Percentiles rank a stretch among this genome's conserved stretches.
Conservation (phyloP, 2,113 vertebrate species). For the Myodes glareolus region DNA sequence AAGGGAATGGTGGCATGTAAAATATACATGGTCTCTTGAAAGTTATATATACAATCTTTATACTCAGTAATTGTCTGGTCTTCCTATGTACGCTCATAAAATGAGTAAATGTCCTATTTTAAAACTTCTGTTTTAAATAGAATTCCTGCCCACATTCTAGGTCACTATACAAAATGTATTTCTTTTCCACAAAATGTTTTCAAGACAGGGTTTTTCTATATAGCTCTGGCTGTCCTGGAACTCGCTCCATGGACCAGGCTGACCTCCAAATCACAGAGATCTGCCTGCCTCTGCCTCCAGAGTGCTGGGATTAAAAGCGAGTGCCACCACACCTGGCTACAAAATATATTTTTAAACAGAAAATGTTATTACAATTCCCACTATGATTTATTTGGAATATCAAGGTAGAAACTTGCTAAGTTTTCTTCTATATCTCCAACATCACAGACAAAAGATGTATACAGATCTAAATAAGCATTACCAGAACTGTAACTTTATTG, state of each 20-base stretch:
- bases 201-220: neutral
- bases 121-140: neutral
- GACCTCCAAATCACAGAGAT: neutral
- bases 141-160: neutral
- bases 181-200: neutral
- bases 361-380: neutral
- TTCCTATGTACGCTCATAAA: neutral
- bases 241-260: neutral
- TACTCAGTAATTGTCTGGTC: neutral
- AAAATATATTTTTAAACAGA: constrained; percentile 34
- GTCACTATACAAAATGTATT: neutral
- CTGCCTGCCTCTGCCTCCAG: neutral
- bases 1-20: neutral
- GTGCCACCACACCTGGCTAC: neutral
- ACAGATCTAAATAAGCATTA: constrained; percentile 28
- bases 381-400: neutral
- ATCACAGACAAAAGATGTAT: neutral
- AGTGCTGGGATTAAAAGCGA: neutral
- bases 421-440: constrained; percentile 35
- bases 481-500: neutral
- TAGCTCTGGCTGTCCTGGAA: neutral
- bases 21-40: neutral
- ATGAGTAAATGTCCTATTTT: neutral
- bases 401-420: constrained; percentile 3
- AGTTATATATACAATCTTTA: neutral